Conservation (phyloP, 1,140 invertebrate species). For the Macrocentrus cingulum region DNA sequence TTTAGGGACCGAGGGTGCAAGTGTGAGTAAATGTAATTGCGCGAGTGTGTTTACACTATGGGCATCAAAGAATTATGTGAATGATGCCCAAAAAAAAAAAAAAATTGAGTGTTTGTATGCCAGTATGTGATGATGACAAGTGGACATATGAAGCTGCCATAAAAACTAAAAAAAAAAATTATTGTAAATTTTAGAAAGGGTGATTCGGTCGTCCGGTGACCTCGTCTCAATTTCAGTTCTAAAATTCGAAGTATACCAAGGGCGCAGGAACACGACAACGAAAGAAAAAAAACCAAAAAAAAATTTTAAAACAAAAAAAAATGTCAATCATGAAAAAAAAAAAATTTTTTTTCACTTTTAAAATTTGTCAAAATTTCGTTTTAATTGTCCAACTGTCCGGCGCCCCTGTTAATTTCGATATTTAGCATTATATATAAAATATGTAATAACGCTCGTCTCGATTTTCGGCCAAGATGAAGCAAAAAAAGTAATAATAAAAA, state of each 20-base stretch:
- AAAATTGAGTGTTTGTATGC: constrained; percentile 15
- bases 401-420: constrained; percentile 51
- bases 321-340: too few species aligned
- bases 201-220: constrained; percentile 46
- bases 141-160: constrained; percentile 26
- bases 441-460: constrained; percentile 50
- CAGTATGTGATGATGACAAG: constrained; percentile 14
- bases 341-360: too few species aligned
- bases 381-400: constrained; percentile 36
- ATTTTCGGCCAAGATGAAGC: constrained; percentile 40
- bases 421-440: constrained; percentile 25
- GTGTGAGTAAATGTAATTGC: constrained; percentile 18
- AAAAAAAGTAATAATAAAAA: constrained; percentile 32
- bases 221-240: constrained; percentile 40
- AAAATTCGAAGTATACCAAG: constrained; percentile 36
- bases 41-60: too few species aligned
- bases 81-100: constrained; percentile 22
- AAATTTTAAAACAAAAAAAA: constrained; percentile 2
- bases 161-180: constrained; percentile 35
- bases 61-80: constrained; percentile 10
- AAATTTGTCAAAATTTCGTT: not conserved
- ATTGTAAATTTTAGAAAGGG: constrained; percentile 49
- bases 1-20: constrained; percentile 27
- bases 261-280: constrained; percentile 33
- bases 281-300: constrained; percentile 18